Base-by-base conservation (phyloP, 2,888 invertebrate genomes). In the Diarsia mendica region DNA sequence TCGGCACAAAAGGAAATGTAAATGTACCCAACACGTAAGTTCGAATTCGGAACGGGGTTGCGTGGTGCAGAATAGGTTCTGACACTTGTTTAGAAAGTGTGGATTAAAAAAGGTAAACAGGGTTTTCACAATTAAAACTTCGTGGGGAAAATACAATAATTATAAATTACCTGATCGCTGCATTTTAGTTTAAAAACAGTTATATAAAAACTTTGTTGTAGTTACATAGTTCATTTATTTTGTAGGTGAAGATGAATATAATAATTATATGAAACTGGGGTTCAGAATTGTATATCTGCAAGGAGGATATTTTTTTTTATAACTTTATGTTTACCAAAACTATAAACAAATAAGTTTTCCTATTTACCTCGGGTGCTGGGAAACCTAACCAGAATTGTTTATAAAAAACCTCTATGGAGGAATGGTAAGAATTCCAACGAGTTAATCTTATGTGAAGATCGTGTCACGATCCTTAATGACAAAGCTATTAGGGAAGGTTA, bases 1-100 rank as follows among this genome's bases (percentile, higher is more conserved):
- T 69, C 73, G 48, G 79, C 70, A 87, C 85, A 88, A 90, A 89
- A 87, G 85, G 87, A 88, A 87, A 89, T 86, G 84, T 87, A 88
- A 88, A 88, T 89, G 85, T 82, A 80, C 65, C 66, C 72, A 79
- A 79, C 81, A 77, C 74, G 75, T 81, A 77, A 80, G 81, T 83
- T 84, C 53, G 74, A 68, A 77, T 69, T 83, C 60, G 70, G 70
- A 83, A 73, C 66, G 33, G 28, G 64, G 66, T 80, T 69, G 55
- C 46, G 46, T 67, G 60, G 44, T 63, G 63, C 33, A 39, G 60
- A 73, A 68, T 60, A 64, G 63, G 66, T 85, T 82, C 55, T 53
- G n/a, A 61, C 48, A 73, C 23, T 66, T 60, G 48, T 64, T 48
- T 46, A 49, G 77, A 60, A 65, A 49, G 28, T 48, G 51, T 18